phyloP scores from a whole-genome alignment of 2,113 vertebrate species.

The Scytalopus superciliaris region DNA sequence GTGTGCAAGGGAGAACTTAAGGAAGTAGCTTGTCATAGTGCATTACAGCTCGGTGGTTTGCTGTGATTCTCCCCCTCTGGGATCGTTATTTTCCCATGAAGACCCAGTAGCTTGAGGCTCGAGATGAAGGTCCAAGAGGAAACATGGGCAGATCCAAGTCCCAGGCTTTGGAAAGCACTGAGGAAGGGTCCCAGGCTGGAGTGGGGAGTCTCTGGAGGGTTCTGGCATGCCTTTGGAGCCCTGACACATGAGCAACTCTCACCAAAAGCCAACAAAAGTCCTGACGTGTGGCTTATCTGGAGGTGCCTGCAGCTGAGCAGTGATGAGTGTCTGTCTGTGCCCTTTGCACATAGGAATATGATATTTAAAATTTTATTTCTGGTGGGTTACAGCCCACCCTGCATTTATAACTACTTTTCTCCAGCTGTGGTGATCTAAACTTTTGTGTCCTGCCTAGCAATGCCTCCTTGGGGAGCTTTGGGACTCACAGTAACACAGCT shows the following conservation, averaged over 20 bases:
- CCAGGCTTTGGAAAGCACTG: neutral
- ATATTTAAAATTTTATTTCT: neutral
- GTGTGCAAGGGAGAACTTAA: neutral
- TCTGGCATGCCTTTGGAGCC: neutral
- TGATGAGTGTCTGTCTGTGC: rapidly evolving
- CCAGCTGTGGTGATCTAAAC: neutral
- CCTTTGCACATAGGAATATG: neutral
- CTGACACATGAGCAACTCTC: rapidly evolving
- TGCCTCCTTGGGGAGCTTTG: neutral
- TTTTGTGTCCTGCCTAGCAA: rapidly evolving
- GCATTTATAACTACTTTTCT: neutral
- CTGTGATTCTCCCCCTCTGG: neutral
- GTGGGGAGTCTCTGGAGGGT: neutral
- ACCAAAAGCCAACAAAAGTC: neutral
- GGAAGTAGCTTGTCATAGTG: neutral
- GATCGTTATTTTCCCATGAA: neutral
- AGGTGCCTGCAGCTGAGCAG: neutral
- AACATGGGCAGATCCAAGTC: neutral
- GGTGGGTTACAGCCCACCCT: neutral
- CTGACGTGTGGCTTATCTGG: neutral
- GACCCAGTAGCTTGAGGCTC: neutral
- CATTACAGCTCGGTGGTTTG: neutral
- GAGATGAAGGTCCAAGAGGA: neutral
- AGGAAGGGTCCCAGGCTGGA: neutral
- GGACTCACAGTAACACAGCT: rapidly evolving